A percentile compares a stretch with the other conserved stretches of the same genome.
These are phyloP conservation scores for Conops quadrifasciatus DNA, from an alignment of 2,888 invertebrate genomes.

Conservation along the genomic window DNA sequence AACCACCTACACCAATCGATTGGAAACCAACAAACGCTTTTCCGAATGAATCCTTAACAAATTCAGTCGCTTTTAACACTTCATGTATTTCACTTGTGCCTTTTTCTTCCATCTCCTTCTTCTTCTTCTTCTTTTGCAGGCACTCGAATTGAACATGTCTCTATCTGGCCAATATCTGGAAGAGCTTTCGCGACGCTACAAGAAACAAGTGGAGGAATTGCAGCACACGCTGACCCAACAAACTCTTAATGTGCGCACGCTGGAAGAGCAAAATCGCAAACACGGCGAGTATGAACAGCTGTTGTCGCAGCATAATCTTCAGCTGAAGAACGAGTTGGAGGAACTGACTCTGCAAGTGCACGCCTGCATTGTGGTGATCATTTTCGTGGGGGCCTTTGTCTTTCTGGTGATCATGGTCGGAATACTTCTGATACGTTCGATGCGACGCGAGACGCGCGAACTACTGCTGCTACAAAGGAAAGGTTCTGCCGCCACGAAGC, in stretches of 20 bases:
- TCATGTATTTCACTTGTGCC: background rate
- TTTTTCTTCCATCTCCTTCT: conserved; percentile 50
- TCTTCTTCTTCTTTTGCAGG: conserved; percentile 67
- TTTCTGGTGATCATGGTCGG: conserved; percentile 58
- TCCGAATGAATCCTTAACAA: conserved; percentile 38
- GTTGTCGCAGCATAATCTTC: conserved; percentile 79
- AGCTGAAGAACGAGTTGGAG: conserved; percentile 73
- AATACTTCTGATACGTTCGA: conserved; percentile 58
- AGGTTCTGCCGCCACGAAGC: conserved; percentile 20
- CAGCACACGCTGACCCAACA: conserved; percentile 85
- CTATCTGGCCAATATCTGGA: conserved; percentile 96
- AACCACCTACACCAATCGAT: conserved; percentile 31
- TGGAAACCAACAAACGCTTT: background rate
- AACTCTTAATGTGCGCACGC: conserved; percentile 78
- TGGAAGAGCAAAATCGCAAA: conserved; percentile 76
- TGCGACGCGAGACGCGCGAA: conserved; percentile 55
- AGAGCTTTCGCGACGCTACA: conserved; percentile 93
- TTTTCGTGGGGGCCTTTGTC: conserved; percentile 60
- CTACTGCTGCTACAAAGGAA: conserved; percentile 43
- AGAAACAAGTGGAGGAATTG: conserved; percentile 96
- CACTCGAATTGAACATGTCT: conserved; percentile 95
- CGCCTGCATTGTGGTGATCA: conserved; percentile 60
- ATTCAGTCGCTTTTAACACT: conserved; percentile 27
- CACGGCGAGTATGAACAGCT: conserved; percentile 79
- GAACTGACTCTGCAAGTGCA: conserved; percentile 71